Percentiles rank a stretch among this genome's conserved stretches.
Evolutionary conservation across 2,797 vertebrate genomes (phyloP).

Genomic region (Hyperoplus immaculatus): DNA sequence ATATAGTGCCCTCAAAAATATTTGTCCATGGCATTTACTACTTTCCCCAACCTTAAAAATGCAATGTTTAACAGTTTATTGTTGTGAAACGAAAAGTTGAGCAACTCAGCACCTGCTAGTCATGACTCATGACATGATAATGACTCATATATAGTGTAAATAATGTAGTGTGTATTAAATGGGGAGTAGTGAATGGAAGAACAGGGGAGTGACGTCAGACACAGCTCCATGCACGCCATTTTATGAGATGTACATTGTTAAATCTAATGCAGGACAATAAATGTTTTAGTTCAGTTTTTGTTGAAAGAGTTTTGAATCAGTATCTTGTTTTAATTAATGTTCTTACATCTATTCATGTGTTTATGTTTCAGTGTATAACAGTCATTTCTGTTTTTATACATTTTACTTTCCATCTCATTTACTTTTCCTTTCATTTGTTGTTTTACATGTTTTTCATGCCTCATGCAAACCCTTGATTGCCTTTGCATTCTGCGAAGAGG

Average conservation of each 20-base stretch:
- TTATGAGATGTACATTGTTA: not conserved
- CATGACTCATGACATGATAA: slow-evolving; percentile 7
- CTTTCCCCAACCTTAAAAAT: not conserved
- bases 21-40: not conserved
- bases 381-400: not conserved
- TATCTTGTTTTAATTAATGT: not conserved
- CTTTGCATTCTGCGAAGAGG: slow-evolving; percentile 3
- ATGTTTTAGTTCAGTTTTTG: not conserved
- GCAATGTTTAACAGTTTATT: not conserved
- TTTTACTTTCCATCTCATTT: not conserved
- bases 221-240: not conserved
- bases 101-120: not conserved
- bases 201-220: not conserved
- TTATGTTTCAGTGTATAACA: not conserved
- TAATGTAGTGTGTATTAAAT: slow-evolving; percentile 23
- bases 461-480: not conserved
- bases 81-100: not conserved
- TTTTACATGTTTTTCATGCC: not conserved
- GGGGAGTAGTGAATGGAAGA: slow-evolving; percentile 16
- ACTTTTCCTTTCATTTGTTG: not conserved
- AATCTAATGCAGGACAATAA: not conserved
- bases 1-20: not conserved
- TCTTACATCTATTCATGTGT: not conserved
- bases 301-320: not conserved
- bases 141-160: slow-evolving; percentile 33